Base-by-base conservation (phyloP, 2,797 vertebrate species). In the Fundulus diaphanus region DNA sequence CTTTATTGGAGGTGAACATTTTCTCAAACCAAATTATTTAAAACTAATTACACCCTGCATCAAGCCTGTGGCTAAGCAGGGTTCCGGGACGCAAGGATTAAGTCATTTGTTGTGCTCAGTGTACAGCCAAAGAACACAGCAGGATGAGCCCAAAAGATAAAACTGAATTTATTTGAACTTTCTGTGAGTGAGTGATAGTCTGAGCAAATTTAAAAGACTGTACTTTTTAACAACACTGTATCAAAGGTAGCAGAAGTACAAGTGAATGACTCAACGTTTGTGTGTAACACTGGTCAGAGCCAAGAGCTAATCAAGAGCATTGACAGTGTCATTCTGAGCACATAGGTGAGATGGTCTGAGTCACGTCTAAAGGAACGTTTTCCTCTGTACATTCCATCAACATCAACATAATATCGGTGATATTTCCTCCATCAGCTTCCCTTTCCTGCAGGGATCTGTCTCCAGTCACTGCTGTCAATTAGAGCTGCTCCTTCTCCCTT, bases 381-480 rank as follows among this genome's bases (percentile, higher is more conserved):
- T 69, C 84, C 80, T 87, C 77, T 13, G 24, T 73, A 94, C 95
- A 95, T 93, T 93, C 92, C 93, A 95, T 95, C 96, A 96, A 93
- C 93, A 94, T 93, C 94, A 94, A 93, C 94, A 93, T 91, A 87
- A 92, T 93, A 89, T 93, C 88, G 78, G 83, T 90, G 87, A 90
- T 94, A 93, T 95, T 97, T 97, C 96, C 96, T 97, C 96, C 94
- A 95, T 96, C 95, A 95, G 95, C 94, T 92, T 94, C 94, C 90
- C 89, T 83, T 94, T 91, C 90, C 89, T 94, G 95, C 95, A 92
- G 94, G 96, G 95, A 95, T 96, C 97, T 98, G 97, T 94, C 94
- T 97, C 96, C 93, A 96, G 95, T 97, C 97, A 97, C 90, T 87
- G 89, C 95, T 97, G 96, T 96, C 97, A 97, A 95, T 96, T 93